phyloP scores from a whole-genome alignment of 2,113 vertebrate species.

The Cebidichthys violaceus region DNA sequence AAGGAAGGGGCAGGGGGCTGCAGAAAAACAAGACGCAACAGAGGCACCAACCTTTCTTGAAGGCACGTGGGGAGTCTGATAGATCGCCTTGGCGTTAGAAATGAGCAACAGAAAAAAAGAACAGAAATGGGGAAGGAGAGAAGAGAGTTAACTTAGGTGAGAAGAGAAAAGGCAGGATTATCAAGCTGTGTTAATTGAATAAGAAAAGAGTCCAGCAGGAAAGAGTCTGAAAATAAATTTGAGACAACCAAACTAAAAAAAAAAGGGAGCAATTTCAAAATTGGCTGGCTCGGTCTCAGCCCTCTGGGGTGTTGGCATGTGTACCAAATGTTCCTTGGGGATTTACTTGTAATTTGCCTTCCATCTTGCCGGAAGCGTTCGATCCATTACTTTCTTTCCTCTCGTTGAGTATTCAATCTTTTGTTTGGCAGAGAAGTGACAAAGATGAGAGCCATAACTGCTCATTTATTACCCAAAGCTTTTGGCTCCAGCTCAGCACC shows the following conservation, averaged over 20 bases:
- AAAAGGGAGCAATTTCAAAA: conserved; percentile 48
- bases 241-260: conserved; percentile 49
- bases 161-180: conserved; percentile 80
- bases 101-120: conserved; percentile 79
- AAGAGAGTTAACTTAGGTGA: conserved; percentile 78
- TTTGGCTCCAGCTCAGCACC: conserved; percentile 52
- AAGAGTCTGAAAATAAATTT: conserved; percentile 60
- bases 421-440: conserved; percentile 62
- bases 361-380: conserved; percentile 42
- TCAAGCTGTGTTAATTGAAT: conserved; percentile 78
- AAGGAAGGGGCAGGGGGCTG: conserved; percentile 7
- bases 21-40: conserved; percentile 74
- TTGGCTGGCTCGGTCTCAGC: conserved; percentile 49
- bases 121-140: conserved; percentile 69
- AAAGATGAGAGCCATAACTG: conserved; percentile 53
- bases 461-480: conserved; percentile 45
- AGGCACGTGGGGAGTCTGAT: conserved; percentile 94
- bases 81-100: conserved; percentile 90
- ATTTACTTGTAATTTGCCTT: conserved; percentile 52
- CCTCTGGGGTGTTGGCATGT: conserved; percentile 55
- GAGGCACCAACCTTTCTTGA: conserved; percentile 99
- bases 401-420: conserved; percentile 54
- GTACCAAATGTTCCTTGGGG: conserved; percentile 48
- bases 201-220: conserved; percentile 65
- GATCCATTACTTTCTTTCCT: conserved; percentile 26